Evolutionary conservation across 2,888 invertebrate species (phyloP).

Genomic region (Melanostoma mellinum): DNA sequence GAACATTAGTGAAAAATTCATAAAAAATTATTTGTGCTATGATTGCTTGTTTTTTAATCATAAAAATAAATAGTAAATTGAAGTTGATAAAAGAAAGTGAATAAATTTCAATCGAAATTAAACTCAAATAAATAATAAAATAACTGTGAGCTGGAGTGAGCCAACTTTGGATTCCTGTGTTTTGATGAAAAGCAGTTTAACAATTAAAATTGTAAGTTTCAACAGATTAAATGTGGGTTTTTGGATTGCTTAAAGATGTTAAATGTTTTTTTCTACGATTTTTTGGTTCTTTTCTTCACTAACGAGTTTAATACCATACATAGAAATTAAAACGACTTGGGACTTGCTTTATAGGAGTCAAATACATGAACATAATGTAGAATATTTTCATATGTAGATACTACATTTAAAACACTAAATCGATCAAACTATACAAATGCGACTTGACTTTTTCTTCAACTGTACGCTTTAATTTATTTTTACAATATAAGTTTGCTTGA

Average conservation of each 20-base stretch:
- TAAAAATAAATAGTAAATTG: slow-evolving; percentile 16
- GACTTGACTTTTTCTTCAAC: no score
- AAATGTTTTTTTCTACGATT: no score
- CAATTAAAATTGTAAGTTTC: not conserved
- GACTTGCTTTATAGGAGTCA: no score
- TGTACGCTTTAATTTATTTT: no score
- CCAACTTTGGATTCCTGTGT: not conserved
- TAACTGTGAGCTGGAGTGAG: not conserved
- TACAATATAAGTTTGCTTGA: no score
- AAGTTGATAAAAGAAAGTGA: slow-evolving; percentile 19
- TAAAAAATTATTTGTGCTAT: slow-evolving; percentile 3
- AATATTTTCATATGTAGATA: no score
- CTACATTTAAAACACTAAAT: no score
- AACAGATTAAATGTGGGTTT: not conserved
- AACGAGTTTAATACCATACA: no score
- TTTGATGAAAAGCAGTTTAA: slow-evolving; percentile 7
- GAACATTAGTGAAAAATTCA: slow-evolving; percentile 6
- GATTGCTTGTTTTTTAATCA: slow-evolving; percentile 14
- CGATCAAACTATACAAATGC: no score
- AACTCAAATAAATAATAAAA: slow-evolving; percentile 4
- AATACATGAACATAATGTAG: no score
- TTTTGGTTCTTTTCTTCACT: no score
- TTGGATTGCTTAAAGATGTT: not conserved
- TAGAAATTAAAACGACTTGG: no score
- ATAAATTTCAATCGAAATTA: not conserved